A percentile compares a stretch with the other conserved stretches of the same genome.
phyloP scores from a whole-genome alignment of 2,888 invertebrate species.

The Germaria angustata region DNA sequence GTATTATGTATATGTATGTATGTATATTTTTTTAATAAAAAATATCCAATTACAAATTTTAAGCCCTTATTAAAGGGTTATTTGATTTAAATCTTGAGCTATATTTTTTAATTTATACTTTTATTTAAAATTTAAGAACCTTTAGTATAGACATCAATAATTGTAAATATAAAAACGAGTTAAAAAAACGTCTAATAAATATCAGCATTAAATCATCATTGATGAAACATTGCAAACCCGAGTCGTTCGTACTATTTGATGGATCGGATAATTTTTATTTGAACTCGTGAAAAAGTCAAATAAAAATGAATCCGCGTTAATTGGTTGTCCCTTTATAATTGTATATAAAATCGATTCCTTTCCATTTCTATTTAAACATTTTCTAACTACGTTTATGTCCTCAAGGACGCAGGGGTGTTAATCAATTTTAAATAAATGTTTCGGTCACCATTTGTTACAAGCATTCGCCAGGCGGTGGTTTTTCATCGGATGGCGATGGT shows the following conservation, averaged over 20 bases:
- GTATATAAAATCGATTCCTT: slow-evolving; percentile 2
- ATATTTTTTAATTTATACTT: not conserved
- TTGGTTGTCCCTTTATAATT: not conserved
- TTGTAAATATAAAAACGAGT: not conserved
- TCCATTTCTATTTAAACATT: slow-evolving; percentile 42
- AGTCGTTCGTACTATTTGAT: not conserved
- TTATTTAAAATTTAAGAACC: slow-evolving; percentile 2
- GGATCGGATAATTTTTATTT: not conserved
- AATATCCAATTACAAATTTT: not conserved
- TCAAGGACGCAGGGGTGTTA: not conserved
- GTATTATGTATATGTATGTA: not conserved
- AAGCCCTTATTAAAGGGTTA: not conserved
- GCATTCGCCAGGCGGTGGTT: slow-evolving; percentile 75
- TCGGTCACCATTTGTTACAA: slow-evolving; percentile 81
- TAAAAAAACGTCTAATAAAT: slow-evolving; percentile 8
- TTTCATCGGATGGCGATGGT: slow-evolving; percentile 84
- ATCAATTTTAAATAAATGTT: slow-evolving; percentile 79
- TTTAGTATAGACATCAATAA: slow-evolving; percentile 38
- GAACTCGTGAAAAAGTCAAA: not conserved
- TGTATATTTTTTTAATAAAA: not conserved
- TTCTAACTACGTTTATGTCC: not conserved
- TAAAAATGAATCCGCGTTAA: not conserved
- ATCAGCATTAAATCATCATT: not conserved
- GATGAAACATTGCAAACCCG: not conserved
- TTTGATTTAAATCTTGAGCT: not conserved